phyloP scores from a whole-genome alignment of 2,888 invertebrate genomes.

The Pterostichus niger region DNA sequence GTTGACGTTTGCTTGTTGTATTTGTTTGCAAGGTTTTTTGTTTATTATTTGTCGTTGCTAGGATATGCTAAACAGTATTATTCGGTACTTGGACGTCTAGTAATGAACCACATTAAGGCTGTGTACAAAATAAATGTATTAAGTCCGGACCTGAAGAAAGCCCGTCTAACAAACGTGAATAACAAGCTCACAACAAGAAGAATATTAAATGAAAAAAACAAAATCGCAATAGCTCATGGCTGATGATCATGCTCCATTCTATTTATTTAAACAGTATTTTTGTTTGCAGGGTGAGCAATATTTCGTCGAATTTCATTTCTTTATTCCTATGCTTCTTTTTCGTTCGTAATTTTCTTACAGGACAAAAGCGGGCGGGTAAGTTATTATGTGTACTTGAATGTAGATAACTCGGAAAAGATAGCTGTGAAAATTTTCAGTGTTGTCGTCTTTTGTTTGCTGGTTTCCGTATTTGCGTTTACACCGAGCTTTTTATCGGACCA shows the following conservation, averaged over 20 bases:
- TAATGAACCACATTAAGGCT: too few relatives aligned
- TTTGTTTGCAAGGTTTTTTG: too few relatives aligned
- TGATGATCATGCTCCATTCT: constrained; percentile 16
- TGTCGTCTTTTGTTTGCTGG: constrained; percentile 28
- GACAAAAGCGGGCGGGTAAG: constrained; percentile 28
- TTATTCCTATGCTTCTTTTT: constrained; percentile 14
- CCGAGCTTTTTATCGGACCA: constrained; percentile 10
- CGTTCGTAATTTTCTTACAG: constrained; percentile 51
- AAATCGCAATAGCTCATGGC: background rate
- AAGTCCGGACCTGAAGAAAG: background rate
- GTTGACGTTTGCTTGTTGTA: too few relatives aligned
- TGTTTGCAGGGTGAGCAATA: constrained; percentile 25
- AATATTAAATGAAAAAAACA: constrained; percentile 23
- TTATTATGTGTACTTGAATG: constrained; percentile 51
- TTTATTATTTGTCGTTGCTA: too few relatives aligned
- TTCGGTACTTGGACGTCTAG: too few relatives aligned
- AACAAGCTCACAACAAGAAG: background rate
- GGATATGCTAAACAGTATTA: too few relatives aligned
- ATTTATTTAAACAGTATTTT: constrained; percentile 23
- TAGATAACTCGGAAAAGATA: constrained; percentile 36
- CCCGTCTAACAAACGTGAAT: background rate
- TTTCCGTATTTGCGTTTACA: constrained; percentile 26
- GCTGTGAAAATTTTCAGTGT: constrained; percentile 11
- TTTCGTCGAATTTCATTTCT: constrained; percentile 53
- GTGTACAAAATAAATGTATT: background rate